These are phyloP conservation scores for Oconnorella tubifera DNA, from an alignment of 2,888 invertebrate genomes.

Conservation along the genomic window DNA sequence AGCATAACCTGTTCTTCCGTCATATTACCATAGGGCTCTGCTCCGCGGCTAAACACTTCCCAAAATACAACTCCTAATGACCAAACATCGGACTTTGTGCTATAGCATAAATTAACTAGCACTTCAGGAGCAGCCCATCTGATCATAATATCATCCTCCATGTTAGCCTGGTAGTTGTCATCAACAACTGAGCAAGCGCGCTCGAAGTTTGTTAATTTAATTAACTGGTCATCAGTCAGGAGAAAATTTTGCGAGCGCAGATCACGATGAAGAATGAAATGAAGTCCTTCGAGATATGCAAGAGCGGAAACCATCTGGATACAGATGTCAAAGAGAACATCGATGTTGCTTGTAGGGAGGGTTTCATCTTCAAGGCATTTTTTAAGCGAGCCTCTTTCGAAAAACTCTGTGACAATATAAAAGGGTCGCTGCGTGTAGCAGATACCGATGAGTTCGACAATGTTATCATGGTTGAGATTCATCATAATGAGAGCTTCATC, in stretches of 20 bases:
- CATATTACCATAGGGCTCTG: conserved; percentile 31
- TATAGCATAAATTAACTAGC: conserved; percentile 33
- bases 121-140: conserved; percentile 40
- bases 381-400: conserved; percentile 32
- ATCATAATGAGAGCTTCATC: conserved; percentile 36
- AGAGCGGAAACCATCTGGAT: conserved; percentile 35
- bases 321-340: conserved; percentile 35
- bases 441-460: conserved; percentile 34
- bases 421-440: conserved; percentile 33
- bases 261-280: conserved; percentile 36
- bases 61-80: conserved; percentile 37
- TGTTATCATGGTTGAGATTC: conserved; percentile 33
- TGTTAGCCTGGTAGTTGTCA: conserved; percentile 33
- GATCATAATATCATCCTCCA: conserved; percentile 30
- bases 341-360: conserved; percentile 31
- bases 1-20: conserved; percentile 34
- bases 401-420: conserved; percentile 34
- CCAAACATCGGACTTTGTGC: conserved; percentile 39
- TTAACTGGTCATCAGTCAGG: conserved; percentile 30
- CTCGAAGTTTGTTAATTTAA: conserved; percentile 39
- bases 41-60: conserved; percentile 38
- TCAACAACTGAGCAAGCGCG: conserved; percentile 34
- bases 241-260: conserved; percentile 35
- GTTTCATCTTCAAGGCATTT: conserved; percentile 28
- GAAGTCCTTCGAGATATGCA: conserved; percentile 33